These are phyloP conservation scores for Cassiopea andromeda DNA, from an alignment of 30 jellyfish, hydroid and myxozoan species.

Conservation along the genomic window DNA sequence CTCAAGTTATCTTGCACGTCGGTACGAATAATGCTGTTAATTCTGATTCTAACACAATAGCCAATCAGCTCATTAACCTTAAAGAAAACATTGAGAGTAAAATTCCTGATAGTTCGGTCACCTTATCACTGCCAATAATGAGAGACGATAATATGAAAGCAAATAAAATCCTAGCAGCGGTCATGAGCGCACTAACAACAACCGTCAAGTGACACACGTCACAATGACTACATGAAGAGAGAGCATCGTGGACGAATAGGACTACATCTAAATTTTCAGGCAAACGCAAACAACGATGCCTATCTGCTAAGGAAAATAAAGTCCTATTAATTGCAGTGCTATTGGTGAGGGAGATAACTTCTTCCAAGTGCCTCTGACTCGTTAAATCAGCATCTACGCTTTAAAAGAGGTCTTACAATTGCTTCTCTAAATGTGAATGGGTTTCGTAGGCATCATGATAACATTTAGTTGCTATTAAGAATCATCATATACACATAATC, in stretches of 20 bases:
- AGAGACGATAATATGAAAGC: conserved; percentile 32
- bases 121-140: conserved; percentile 16
- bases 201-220: conserved; percentile 9
- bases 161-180: conserved; percentile 30
- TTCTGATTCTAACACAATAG: conserved; percentile 10
- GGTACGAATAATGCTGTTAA: conserved; percentile 28
- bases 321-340: conserved; percentile 25
- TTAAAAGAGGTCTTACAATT: conserved; percentile 54
- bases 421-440: conserved; percentile 42
- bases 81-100: conserved; percentile 16
- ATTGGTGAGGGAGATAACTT: neutral
- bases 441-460: conserved; percentile 44
- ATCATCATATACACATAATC: neutral
- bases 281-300: neutral
- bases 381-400: conserved; percentile 58
- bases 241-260: conserved; percentile 39
- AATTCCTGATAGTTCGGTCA: conserved; percentile 24
- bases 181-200: conserved; percentile 15
- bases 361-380: neutral
- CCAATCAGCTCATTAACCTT: neutral
- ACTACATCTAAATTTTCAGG: conserved; percentile 9
- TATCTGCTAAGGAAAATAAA: neutral
- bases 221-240: conserved; percentile 20
- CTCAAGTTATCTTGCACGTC: conserved; percentile 31
- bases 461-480: conserved; percentile 5